A percentile compares a stretch with the other conserved stretches of the same genome.
Evolutionary conservation across 2,888 invertebrate genomes (phyloP).

Genomic region (Polyommatus iphigenia): DNA sequence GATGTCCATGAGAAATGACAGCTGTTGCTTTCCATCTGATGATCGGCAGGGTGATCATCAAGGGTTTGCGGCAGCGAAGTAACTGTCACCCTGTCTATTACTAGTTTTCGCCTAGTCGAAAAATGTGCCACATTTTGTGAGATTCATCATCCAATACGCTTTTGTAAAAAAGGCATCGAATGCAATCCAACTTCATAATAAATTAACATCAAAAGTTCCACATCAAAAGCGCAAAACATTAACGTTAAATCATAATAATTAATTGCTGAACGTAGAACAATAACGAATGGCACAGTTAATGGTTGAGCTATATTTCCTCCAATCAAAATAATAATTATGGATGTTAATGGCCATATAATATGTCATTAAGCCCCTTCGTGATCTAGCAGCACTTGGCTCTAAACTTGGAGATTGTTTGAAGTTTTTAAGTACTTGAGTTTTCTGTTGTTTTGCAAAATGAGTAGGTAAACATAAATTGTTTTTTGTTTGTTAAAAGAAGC

Average conservation of each 20-base stretch:
- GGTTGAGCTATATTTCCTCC: not conserved
- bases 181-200: not conserved
- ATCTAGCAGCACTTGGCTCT: not conserved
- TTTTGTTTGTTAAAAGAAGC: too few species aligned
- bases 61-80: too few species aligned
- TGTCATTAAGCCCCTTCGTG: not conserved
- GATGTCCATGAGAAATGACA: too few species aligned
- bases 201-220: not conserved
- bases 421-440: not conserved
- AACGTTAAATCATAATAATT: not conserved
- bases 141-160: not conserved
- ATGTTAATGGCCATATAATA: not conserved
- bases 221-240: conserved; percentile 10
- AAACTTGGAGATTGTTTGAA: not conserved
- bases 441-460: not conserved
- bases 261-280: not conserved
- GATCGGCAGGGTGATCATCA: too few species aligned
- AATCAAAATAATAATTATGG: not conserved
- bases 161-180: not conserved
- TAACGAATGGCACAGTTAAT: not conserved
- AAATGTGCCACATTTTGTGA: too few species aligned
- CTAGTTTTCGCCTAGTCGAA: too few species aligned
- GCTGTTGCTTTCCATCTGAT: too few species aligned
- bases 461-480: not conserved
- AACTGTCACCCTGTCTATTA: too few species aligned